Percentiles rank a stretch among this genome's conserved stretches.
These are phyloP conservation scores for Passer domesticus DNA, from an alignment of 2,113 vertebrate species.

Conservation along the genomic window DNA sequence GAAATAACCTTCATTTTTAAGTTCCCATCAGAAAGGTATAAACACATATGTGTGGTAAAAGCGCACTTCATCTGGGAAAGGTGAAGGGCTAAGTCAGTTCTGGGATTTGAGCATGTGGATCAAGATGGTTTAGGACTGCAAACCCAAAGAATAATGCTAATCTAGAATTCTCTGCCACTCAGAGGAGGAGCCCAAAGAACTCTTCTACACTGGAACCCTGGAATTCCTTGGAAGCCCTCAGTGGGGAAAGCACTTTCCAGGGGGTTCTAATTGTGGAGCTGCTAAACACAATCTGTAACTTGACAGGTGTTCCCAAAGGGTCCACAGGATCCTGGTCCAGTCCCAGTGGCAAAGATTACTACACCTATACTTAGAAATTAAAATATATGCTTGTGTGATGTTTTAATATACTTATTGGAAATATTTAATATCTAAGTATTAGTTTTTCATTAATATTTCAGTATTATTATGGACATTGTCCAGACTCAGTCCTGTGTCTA, in stretches of 20 bases:
- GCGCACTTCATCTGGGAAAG: background rate
- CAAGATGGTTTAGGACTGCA: background rate
- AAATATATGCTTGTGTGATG: background rate
- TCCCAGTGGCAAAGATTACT: background rate
- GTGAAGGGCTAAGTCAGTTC: background rate
- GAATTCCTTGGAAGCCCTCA: background rate
- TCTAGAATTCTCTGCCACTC: background rate
- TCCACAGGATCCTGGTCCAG: background rate
- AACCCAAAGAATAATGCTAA: background rate
- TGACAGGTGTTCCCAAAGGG: background rate
- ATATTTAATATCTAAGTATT: background rate
- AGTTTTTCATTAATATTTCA: background rate
- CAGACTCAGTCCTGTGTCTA: background rate
- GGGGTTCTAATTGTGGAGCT: background rate
- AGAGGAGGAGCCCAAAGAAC: background rate
- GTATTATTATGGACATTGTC: background rate
- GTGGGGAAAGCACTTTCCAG: background rate
- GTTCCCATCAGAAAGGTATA: background rate
- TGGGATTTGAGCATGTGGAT: background rate
- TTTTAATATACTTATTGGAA: background rate
- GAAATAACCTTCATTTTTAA: background rate
- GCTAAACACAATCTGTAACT: background rate
- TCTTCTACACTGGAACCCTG: background rate
- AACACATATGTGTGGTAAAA: fast-evolving
- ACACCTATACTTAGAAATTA: background rate